Percentiles rank a stretch among this genome's conserved stretches.
Evolutionary conservation across 1,140 invertebrate genomes (phyloP).

Genomic region (Sarcophaga peregrina): DNA sequence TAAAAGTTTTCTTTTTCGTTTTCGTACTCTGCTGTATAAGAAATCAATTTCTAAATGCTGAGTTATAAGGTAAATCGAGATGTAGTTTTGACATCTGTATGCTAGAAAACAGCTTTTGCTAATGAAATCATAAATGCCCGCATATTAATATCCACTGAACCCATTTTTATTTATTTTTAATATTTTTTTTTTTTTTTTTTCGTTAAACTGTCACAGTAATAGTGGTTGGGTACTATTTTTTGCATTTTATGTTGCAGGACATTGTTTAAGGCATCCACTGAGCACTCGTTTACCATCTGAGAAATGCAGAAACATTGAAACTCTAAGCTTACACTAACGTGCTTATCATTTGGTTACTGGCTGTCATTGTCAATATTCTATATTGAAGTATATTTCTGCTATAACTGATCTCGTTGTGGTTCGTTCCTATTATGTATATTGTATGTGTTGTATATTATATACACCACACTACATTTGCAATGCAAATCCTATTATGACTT

Average conservation of each 20-base stretch:
- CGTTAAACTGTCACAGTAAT: constrained; percentile 46
- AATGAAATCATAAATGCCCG: not conserved
- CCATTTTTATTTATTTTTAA: constrained; percentile 45
- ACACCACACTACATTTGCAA: constrained; percentile 57
- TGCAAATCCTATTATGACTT: constrained; percentile 66
- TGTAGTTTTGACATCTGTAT: not conserved
- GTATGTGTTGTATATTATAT: not conserved
- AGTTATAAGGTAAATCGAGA: not conserved
- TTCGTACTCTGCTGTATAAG: no score
- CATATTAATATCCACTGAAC: constrained; percentile 27
- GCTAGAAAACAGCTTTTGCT: not conserved
- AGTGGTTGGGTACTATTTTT: constrained; percentile 49
- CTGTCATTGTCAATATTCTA: constrained; percentile 45
- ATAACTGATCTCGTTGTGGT: constrained; percentile 46
- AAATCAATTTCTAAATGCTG: no score
- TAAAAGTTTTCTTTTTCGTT: no score
- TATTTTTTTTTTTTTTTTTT: constrained; percentile 43
- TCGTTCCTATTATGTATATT: constrained; percentile 44
- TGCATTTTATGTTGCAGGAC: constrained; percentile 17
- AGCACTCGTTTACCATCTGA: not conserved
- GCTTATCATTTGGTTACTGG: constrained; percentile 46
- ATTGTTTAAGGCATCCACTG: not conserved
- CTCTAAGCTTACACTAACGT: not conserved
- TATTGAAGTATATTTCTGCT: not conserved
- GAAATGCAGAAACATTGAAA: constrained; percentile 9